phyloP scores from a whole-genome alignment of 1,140 invertebrate genomes.

The Zaprionus camerounensis region DNA sequence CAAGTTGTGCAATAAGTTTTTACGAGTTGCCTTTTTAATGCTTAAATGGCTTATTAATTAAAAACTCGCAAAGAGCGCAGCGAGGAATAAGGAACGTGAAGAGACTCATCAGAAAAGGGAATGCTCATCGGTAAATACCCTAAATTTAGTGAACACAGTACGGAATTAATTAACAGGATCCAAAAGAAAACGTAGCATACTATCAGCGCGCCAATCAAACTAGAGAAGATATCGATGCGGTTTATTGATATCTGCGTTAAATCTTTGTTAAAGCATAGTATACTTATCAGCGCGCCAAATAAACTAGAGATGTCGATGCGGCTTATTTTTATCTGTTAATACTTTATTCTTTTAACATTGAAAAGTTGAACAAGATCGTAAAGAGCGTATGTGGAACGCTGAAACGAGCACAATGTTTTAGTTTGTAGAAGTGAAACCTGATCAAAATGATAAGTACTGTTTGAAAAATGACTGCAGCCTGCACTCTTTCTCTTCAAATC shows the following conservation, averaged over 20 bases:
- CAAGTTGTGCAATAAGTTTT: constrained; percentile 19
- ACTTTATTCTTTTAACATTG: no score
- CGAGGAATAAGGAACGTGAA: background rate
- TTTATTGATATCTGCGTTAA: no score
- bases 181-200: background rate
- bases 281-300: background rate
- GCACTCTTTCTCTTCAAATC: background rate
- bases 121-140: constrained; percentile 9
- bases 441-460: no score
- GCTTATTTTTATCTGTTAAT: no score
- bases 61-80: constrained; percentile 23
- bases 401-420: no score
- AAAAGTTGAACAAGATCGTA: no score
- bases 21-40: constrained; percentile 11
- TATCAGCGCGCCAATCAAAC: background rate
- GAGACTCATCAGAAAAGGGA: background rate
- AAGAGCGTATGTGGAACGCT: no score
- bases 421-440: no score
- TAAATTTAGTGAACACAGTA: background rate
- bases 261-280: no score
- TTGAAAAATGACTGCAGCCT: background rate
- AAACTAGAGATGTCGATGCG: background rate
- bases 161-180: background rate
- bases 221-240: no score
- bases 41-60: constrained; percentile 46